phyloP scores from a whole-genome alignment of 1,140 invertebrate species.

The Homarus americanus region DNA sequence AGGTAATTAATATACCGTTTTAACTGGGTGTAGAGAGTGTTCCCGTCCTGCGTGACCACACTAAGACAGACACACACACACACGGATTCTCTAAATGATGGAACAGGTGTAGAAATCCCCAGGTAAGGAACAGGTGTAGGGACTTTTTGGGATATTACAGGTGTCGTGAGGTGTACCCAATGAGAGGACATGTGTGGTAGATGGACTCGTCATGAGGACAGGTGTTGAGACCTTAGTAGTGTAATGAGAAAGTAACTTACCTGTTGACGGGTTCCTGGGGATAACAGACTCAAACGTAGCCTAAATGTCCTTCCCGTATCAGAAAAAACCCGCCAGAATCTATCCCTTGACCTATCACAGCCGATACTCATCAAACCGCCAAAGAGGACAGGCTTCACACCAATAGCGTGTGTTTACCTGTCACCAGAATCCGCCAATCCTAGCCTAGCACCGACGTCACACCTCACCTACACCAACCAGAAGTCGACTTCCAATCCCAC shows the following conservation, averaged over 20 bases:
- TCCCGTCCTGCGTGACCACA: no score
- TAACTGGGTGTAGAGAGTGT: no score
- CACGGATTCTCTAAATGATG: background rate
- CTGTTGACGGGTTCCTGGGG: background rate
- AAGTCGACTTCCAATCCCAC: slow-evolving; percentile 58
- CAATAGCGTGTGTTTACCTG: slow-evolving; percentile 59
- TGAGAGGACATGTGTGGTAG: background rate
- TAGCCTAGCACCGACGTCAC: slow-evolving; percentile 25
- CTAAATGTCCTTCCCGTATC: slow-evolving; percentile 64
- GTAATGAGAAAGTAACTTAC: background rate
- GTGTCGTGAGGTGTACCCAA: background rate
- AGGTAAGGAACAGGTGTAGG: background rate
- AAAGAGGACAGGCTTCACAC: slow-evolving; percentile 50
- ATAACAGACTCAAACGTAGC: background rate
- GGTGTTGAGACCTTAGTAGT: background rate
- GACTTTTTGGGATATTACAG: background rate
- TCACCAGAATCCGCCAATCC: slow-evolving; percentile 1
- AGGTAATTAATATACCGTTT: no score
- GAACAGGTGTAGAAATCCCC: background rate
- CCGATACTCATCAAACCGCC: slow-evolving; percentile 51
- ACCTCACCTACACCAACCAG: slow-evolving; percentile 52
- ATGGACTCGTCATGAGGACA: background rate
- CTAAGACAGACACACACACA: no score
- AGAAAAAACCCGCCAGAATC: slow-evolving; percentile 67
- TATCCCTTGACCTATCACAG: slow-evolving; percentile 61